Base-by-base conservation (phyloP, 1,140 invertebrate species). In the Eciton burchellii region DNA sequence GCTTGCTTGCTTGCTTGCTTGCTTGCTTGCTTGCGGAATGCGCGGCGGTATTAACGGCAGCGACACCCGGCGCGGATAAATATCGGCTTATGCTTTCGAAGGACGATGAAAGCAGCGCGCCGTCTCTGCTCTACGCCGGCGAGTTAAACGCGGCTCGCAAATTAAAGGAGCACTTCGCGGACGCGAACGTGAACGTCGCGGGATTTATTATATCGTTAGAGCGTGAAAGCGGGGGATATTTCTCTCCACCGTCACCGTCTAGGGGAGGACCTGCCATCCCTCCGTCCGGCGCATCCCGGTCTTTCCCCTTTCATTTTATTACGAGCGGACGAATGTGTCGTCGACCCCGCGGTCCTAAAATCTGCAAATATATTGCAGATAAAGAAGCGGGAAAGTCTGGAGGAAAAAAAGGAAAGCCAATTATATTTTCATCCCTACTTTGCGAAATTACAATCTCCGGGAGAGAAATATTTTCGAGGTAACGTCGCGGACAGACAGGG, bases 191-290 rank as follows among this genome's bases (percentile, higher is more conserved):
- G 77, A 81, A 73, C 77, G 60, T 81, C 77, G 49, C 54, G 57
- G 77, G 77, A 81, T 81, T 81, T 81, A 82, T 82, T 82, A 82
- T 82, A 76, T 74, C 81, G 71, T 82, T 63, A 76, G 71, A 82
- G 81, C 81, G 81, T 82, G 70, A 82, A 82, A 74, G 81, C 81
- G 63, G 56, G 81, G 71, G 77, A 82, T 82, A 82, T 76, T 81
- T 81, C 70, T 81, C 66, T 81, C 66, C 56, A n/a, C n/a, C 35
- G 56, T 43, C 60, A 41, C 77, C 35, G 77, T 68, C 70, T 81
- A 60, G 68, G 77, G 77, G 77, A 73, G 59, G 43, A n/a, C n/a
- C n/a, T 54, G 77, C 57, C 68, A 81, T 68, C 77, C 77, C 43
- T 71, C 68, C 49, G 56, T 54, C 29, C 77, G 77, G 73, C 65